Conservation (phyloP, 2,888 invertebrate species). For the Drosophila birchii region DNA sequence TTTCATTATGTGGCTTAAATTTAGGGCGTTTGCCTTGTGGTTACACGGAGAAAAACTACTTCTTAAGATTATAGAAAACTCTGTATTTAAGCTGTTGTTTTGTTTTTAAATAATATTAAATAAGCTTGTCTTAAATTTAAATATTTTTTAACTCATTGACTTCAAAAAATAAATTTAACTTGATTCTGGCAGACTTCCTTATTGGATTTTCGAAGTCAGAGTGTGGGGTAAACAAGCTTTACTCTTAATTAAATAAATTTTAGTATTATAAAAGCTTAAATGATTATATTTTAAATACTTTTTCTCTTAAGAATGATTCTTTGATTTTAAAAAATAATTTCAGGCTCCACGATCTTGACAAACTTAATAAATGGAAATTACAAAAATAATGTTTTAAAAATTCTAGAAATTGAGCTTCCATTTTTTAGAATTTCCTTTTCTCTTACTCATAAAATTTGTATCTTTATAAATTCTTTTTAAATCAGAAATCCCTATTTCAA, state of each 20-base stretch:
- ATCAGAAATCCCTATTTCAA: not conserved
- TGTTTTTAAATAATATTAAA: not conserved
- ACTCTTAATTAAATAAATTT: no score
- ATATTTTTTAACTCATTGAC: no score
- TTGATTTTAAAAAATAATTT: not conserved
- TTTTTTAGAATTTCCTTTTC: not conserved
- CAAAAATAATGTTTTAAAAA: not conserved
- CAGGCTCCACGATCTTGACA: not conserved
- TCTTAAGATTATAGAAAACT: not conserved
- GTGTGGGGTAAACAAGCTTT: no score
- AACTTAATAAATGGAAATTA: not conserved
- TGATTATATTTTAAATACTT: not conserved
- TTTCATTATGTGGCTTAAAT: conserved; percentile 68
- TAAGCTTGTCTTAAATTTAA: not conserved
- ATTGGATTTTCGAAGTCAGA: no score
- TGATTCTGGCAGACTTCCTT: no score
- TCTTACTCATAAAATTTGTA: not conserved
- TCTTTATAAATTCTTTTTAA: not conserved
- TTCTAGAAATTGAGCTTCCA: not conserved
- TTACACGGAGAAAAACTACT: conserved; percentile 10
- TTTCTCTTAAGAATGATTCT: not conserved
- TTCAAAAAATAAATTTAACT: no score
- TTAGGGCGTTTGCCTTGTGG: conserved; percentile 44
- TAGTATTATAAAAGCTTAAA: no score
- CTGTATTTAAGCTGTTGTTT: not conserved